Conservation (phyloP, 2,113 vertebrate species). For the Thymallus thymallus region DNA sequence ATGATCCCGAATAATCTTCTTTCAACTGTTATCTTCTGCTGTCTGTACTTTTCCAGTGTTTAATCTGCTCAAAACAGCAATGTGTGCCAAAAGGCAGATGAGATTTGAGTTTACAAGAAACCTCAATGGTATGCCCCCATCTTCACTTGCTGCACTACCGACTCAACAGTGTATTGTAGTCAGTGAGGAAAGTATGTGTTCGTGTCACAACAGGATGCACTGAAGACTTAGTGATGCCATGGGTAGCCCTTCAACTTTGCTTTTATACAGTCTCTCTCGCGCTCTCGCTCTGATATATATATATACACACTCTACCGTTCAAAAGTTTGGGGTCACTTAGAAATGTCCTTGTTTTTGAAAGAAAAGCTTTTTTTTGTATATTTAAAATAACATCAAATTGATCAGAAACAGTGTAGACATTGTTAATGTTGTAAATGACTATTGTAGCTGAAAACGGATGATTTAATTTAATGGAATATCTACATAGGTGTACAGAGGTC, state of each 20-base stretch:
- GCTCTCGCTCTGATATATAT: too few relatives aligned
- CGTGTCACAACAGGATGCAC: slow-evolving; percentile 22
- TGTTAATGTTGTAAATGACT: too few relatives aligned
- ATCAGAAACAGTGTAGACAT: too few relatives aligned
- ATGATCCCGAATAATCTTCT: not conserved
- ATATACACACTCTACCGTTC: too few relatives aligned
- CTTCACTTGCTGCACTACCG: not conserved
- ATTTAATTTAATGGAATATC: too few relatives aligned
- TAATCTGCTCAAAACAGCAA: not conserved
- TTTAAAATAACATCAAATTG: too few relatives aligned
- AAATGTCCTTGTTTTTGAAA: too few relatives aligned
- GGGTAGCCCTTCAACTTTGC: slow-evolving; percentile 25
- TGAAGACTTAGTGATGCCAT: slow-evolving; percentile 5
- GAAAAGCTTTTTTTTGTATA: too few relatives aligned
- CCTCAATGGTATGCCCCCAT: too few relatives aligned
- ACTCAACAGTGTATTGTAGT: not conserved
- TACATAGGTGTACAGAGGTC: too few relatives aligned
- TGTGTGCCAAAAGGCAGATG: not conserved
- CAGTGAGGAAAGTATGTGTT: slow-evolving; percentile 14
- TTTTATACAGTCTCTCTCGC: not conserved
- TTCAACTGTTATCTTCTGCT: not conserved
- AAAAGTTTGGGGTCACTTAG: too few relatives aligned
- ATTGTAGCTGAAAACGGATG: too few relatives aligned
- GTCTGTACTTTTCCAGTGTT: not conserved
- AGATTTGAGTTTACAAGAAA: not conserved